Evolutionary conservation across 2,113 vertebrate genomes (phyloP).

Genomic region (Clarias macrocephalus): DNA sequence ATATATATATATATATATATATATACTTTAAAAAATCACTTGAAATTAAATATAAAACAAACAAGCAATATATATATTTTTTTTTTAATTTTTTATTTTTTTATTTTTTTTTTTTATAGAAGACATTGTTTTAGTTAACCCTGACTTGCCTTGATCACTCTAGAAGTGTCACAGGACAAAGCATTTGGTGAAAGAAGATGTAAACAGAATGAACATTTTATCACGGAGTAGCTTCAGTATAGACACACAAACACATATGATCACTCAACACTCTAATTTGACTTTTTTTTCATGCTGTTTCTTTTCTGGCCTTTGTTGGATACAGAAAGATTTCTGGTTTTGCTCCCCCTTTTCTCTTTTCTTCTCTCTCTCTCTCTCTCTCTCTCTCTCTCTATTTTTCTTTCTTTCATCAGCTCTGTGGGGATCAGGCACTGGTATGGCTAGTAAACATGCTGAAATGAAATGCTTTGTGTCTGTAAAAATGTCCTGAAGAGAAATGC

Average conservation of each 20-base stretch:
- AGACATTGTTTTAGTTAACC: background rate
- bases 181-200: background rate
- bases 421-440: constrained; percentile 30
- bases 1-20: too few relatives aligned
- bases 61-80: background rate
- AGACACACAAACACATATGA: background rate
- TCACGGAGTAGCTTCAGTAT: background rate
- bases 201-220: background rate
- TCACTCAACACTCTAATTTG: background rate
- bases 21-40: too few relatives aligned
- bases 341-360: background rate
- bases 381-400: background rate
- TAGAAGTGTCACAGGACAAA: background rate
- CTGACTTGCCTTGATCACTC: background rate
- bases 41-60: too few relatives aligned
- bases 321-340: background rate
- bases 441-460: constrained; percentile 32
- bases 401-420: constrained; percentile 11
- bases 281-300: background rate
- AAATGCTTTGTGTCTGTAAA: constrained; percentile 27
- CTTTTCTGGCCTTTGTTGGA: background rate
- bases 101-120: too few relatives aligned
- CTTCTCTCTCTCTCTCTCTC: background rate
- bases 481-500: constrained; percentile 28
- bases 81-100: too few relatives aligned